Conservation (phyloP, 1,140 invertebrate species). For the Trichonephila inaurata region DNA sequence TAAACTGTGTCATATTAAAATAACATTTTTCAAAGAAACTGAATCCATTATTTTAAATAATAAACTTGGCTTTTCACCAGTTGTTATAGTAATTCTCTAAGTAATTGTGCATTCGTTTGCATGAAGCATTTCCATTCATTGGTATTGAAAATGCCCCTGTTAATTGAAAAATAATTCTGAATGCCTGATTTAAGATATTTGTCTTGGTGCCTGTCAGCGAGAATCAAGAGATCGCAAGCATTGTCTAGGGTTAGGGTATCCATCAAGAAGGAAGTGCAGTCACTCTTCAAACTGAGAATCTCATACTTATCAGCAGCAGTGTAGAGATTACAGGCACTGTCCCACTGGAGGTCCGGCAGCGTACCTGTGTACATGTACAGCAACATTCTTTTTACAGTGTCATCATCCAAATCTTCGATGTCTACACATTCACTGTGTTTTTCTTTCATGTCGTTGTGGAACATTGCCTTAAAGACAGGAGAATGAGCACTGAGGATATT, state of each 20-base stretch:
- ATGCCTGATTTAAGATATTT: not conserved
- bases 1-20: no score
- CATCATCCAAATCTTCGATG: not conserved
- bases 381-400: not conserved
- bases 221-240: not conserved
- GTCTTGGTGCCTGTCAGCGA: not conserved
- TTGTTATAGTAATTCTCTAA: no score
- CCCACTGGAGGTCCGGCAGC: not conserved
- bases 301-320: constrained; percentile 14
- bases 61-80: no score
- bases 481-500: constrained; percentile 86
- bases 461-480: constrained; percentile 89
- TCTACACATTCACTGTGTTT: not conserved
- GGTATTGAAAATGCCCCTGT: no score
- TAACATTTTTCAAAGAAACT: no score
- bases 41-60: no score
- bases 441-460: constrained; percentile 77
- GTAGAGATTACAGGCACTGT: not conserved
- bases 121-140: no score
- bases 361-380: not conserved
- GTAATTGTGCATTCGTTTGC: no score
- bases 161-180: no score
- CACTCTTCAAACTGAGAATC: not conserved
- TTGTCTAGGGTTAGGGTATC: not conserved
- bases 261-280: not conserved